phyloP scores from a whole-genome alignment of 1,140 invertebrate species.

The Brachionus manjavacas region DNA sequence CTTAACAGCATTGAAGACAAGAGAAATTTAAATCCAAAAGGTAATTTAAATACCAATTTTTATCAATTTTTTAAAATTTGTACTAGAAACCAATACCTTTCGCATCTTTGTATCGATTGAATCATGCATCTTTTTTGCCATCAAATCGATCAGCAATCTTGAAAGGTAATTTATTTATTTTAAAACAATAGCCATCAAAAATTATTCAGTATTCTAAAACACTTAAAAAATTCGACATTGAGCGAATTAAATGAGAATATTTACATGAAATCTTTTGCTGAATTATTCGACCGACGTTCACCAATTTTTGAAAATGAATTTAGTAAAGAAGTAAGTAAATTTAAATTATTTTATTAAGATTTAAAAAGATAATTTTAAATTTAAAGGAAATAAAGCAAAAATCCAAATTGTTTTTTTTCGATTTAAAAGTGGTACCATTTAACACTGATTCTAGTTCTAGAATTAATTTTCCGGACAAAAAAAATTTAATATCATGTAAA shows the following conservation, averaged over 20 bases:
- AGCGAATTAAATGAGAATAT: conserved; percentile 30
- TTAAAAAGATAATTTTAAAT: not conserved
- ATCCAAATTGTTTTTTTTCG: conserved; percentile 15
- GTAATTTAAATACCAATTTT: not conserved
- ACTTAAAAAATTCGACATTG: conserved; percentile 20
- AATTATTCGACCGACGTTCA: not conserved
- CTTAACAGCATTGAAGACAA: conserved; percentile 23
- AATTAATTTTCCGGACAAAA: conserved; percentile 70
- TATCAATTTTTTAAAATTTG: not conserved
- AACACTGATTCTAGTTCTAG: conserved; percentile 74
- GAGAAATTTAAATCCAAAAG: not conserved
- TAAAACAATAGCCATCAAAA: not conserved
- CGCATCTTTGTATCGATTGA: not conserved
- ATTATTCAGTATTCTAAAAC: not conserved
- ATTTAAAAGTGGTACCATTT: conserved; percentile 54
- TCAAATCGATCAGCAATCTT: conserved; percentile 1
- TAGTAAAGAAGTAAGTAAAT: not conserved
- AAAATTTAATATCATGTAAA: conserved; percentile 72
- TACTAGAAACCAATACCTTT: not conserved
- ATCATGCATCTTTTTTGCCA: conserved; percentile 38
- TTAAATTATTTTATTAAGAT: not conserved
- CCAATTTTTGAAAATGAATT: conserved; percentile 14
- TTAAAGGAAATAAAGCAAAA: conserved; percentile 31
- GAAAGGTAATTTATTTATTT: not conserved
- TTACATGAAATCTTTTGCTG: conserved; percentile 28